phyloP scores from a whole-genome alignment of 2,797 vertebrate genomes.

The Cyprinodon diabolis region DNA sequence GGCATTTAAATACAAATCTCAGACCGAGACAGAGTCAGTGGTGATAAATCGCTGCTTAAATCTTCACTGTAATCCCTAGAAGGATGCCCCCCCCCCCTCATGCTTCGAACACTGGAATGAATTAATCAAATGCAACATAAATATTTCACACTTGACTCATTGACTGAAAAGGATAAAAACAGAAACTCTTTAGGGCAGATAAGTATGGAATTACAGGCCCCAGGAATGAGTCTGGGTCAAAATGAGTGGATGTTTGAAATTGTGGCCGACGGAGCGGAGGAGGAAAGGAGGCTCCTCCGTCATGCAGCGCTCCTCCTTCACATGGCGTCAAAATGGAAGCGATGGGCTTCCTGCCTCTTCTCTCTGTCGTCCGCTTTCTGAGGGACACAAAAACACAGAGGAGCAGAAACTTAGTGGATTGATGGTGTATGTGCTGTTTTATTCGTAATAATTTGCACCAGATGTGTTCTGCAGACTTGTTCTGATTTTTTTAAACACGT shows the following conservation, averaged over 20 bases:
- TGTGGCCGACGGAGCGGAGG: background rate
- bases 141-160: conserved; percentile 59
- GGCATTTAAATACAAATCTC: conserved; percentile 12
- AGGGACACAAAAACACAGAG: conserved; percentile 59
- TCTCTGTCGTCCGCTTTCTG: conserved; percentile 98
- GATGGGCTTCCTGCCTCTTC: conserved; percentile 96
- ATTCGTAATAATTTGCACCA: background rate
- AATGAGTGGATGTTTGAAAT: background rate
- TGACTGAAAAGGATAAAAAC: conserved; percentile 55
- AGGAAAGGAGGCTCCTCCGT: conserved; percentile 17
- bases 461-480: background rate
- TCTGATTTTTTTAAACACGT: too few species aligned
- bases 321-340: conserved; percentile 99
- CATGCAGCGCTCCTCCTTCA: conserved; percentile 71
- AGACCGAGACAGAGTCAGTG: background rate
- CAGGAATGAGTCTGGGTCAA: conserved; percentile 32
- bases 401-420: background rate
- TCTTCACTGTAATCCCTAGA: conserved; percentile 15
- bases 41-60: conserved; percentile 29
- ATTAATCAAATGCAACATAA: conserved; percentile 56
- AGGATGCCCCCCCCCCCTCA: conserved; percentile 46
- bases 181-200: conserved; percentile 57
- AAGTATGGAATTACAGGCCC: conserved; percentile 46
- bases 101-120: conserved; percentile 61
- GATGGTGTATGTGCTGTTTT: background rate